A percentile compares a stretch with the other conserved stretches of the same genome.
Conservation (phyloP, 2,888 invertebrate genomes). For the Lasioglossum villosulum region DNA sequence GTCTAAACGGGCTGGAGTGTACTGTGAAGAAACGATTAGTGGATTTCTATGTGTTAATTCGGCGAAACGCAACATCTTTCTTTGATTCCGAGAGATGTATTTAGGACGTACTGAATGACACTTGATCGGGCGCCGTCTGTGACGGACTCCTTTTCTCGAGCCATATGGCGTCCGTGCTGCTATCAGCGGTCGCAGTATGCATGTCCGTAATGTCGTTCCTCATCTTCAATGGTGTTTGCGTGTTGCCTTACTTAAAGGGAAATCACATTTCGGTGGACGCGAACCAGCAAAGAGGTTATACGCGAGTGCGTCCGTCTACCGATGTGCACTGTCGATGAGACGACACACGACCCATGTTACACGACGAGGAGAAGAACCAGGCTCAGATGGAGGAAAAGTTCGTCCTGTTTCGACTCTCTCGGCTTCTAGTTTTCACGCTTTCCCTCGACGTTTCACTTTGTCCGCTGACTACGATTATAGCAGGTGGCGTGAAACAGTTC, state of each 20-base stretch:
- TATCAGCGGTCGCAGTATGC: constrained; percentile 70
- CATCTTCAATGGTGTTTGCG: constrained; percentile 57
- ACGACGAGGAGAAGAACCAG: constrained; percentile 46
- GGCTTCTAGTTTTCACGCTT: constrained; percentile 71
- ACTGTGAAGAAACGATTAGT: background rate
- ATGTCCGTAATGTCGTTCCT: constrained; percentile 71
- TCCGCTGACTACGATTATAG: constrained; percentile 60
- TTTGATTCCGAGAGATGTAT: constrained; percentile 45
- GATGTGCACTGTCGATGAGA: constrained; percentile 65
- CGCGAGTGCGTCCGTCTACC: constrained; percentile 51
- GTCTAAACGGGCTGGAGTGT: constrained; percentile 21
- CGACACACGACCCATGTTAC: constrained; percentile 70
- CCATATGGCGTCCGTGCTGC: constrained; percentile 74
- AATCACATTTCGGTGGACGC: constrained; percentile 66
- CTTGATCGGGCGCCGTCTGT: constrained; percentile 66
- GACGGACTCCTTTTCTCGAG: constrained; percentile 69
- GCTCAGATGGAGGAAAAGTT: constrained; percentile 62
- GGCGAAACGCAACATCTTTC: constrained; percentile 39
- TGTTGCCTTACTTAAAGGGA: constrained; percentile 26
- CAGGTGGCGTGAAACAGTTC: constrained; percentile 68
- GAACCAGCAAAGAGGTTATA: constrained; percentile 62
- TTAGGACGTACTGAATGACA: constrained; percentile 69
- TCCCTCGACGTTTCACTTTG: constrained; percentile 72
- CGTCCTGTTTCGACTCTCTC: constrained; percentile 50
- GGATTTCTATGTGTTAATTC: constrained; percentile 5